phyloP scores from a whole-genome alignment of 2,888 invertebrate genomes.

The Ochropleura leucogaster region DNA sequence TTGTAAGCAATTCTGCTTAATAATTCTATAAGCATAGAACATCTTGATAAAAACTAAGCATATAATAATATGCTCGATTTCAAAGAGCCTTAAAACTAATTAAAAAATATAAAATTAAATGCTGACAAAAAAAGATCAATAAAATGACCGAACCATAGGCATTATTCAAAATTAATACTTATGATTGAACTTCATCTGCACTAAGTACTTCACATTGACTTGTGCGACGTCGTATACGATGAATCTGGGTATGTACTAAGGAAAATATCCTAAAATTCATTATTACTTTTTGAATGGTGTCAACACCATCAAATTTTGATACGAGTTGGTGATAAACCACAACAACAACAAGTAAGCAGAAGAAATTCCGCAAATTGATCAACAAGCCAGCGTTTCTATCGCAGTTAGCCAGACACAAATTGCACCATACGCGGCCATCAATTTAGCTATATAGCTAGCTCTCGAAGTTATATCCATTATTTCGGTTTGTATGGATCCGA shows the following conservation, averaged over 20 bases:
- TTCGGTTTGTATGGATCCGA: neutral
- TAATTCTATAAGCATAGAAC: neutral
- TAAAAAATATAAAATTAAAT: conserved; percentile 1
- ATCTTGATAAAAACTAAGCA: neutral
- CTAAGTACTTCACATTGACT: conserved; percentile 96
- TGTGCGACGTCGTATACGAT: conserved; percentile 99
- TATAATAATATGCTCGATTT: conserved; percentile 10
- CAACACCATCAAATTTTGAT: neutral
- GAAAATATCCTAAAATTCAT: conserved; percentile 61
- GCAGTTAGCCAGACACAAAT: too few relatives aligned
- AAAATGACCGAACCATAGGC: neutral
- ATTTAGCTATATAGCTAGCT: neutral
- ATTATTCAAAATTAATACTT: conserved; percentile 81
- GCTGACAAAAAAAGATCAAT: conserved; percentile 14
- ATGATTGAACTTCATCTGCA: conserved; percentile 96
- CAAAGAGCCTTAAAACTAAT: conserved; percentile 11
- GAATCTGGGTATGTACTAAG: conserved; percentile 88
- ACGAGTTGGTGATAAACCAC: too few relatives aligned
- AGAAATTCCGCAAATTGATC: neutral
- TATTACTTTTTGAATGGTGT: neutral
- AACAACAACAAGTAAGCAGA: too few relatives aligned
- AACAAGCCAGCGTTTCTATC: neutral
- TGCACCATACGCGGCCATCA: neutral
- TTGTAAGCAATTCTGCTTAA: neutral
- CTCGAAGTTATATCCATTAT: neutral